These are phyloP conservation scores for Todiramphus saurophagus DNA, from an alignment of 2,113 vertebrate genomes.

Conservation along the genomic window DNA sequence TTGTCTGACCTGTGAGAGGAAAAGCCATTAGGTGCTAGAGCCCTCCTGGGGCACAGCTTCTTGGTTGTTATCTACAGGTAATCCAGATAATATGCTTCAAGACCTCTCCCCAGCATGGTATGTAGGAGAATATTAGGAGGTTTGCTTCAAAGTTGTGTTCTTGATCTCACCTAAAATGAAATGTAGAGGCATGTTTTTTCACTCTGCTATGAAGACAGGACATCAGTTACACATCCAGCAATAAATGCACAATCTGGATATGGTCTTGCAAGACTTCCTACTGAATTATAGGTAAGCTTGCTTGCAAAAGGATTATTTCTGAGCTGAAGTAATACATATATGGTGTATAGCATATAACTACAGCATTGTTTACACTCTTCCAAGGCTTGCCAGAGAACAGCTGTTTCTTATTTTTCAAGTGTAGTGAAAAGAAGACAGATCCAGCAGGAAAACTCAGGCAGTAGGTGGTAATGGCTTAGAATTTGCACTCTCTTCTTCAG, in stretches of 20 bases:
- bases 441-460: not conserved
- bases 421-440: not conserved
- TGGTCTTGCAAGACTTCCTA: not conserved
- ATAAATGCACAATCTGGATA: not conserved
- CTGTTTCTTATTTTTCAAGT: not conserved
- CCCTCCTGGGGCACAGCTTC: not conserved
- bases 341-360: not conserved
- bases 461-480: not conserved
- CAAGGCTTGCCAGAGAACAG: not conserved
- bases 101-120: not conserved
- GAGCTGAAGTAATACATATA: not conserved
- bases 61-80: not conserved
- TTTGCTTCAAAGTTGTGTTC: not conserved
- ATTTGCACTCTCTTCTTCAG: not conserved
- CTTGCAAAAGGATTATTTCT: not conserved
- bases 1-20: not conserved
- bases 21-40: not conserved
- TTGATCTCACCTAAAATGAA: not conserved
- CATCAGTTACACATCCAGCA: not conserved
- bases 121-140: not conserved
- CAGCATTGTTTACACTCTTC: not conserved
- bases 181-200: not conserved
- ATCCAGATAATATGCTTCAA: not conserved
- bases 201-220: not conserved
- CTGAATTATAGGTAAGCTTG: not conserved